Evolutionary conservation across 2,797 vertebrate genomes (phyloP).

Genomic region (Microchirus variegatus): DNA sequence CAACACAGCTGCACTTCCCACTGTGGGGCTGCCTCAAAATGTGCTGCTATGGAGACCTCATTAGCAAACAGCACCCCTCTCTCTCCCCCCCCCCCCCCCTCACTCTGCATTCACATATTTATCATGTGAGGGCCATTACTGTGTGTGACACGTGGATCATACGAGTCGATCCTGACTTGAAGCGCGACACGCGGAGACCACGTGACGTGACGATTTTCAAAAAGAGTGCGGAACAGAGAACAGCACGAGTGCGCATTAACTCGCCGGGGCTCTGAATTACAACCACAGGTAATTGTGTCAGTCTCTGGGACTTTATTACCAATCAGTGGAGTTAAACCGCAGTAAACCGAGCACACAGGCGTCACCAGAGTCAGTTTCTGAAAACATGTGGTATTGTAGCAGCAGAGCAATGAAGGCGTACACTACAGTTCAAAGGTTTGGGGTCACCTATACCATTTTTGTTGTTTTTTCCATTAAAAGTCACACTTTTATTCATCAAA

Average conservation of each 20-base stretch:
- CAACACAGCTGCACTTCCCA: conserved; percentile 75
- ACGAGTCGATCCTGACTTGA: conserved; percentile 30
- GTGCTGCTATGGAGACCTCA: conserved; percentile 72
- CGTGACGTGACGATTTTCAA: conserved; percentile 13
- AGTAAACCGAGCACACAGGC: conserved; percentile 28
- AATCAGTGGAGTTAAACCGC: conserved; percentile 35
- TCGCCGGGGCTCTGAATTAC: conserved; percentile 33
- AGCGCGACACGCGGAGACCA: not conserved
- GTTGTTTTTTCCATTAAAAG: too few relatives aligned
- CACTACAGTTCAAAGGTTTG: too few relatives aligned
- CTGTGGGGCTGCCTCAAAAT: conserved; percentile 62
- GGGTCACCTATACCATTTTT: too few relatives aligned
- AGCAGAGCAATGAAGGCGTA: too few relatives aligned
- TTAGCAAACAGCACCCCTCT: conserved; percentile 59
- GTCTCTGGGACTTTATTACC: conserved; percentile 41
- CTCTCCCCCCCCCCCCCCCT: not conserved
- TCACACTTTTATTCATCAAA: too few relatives aligned
- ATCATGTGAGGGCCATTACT: conserved; percentile 46
- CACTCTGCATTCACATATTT: conserved; percentile 45
- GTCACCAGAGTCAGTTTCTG: too few relatives aligned
- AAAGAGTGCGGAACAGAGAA: conserved; percentile 26
- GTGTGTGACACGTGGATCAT: conserved; percentile 35
- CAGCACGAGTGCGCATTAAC: conserved; percentile 10
- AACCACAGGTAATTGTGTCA: conserved; percentile 38
- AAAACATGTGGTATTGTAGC: conserved; percentile 16